These are phyloP conservation scores for Hemicentrotus pulcherrimus DNA, from an alignment of 35 echinoderm and acorn worm species.

Conservation along the genomic window DNA sequence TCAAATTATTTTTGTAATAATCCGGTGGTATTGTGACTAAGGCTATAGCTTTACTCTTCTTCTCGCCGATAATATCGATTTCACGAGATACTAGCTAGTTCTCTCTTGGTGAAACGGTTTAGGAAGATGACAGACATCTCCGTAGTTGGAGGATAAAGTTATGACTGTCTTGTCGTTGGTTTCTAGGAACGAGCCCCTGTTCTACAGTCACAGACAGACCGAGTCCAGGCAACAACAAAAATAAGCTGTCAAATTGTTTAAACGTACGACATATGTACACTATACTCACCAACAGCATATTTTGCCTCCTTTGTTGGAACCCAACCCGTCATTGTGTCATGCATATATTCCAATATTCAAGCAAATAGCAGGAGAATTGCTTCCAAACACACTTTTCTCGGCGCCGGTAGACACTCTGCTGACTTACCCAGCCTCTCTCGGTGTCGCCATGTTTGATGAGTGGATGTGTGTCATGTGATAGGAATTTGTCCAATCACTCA, in stretches of 20 bases:
- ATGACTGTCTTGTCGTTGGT: no score
- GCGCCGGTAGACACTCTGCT: neutral
- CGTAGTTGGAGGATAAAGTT: no score
- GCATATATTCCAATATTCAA: constrained; percentile 1
- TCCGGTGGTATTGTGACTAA: no score
- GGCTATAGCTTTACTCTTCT: no score
- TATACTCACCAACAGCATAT: constrained; percentile 55
- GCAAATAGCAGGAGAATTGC: neutral
- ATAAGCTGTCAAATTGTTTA: neutral
- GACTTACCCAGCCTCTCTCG: constrained; percentile 17
- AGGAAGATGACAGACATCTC: no score
- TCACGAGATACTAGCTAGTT: no score
- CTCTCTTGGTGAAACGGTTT: no score
- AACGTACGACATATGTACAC: neutral
- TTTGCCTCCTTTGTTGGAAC: constrained; percentile 57
- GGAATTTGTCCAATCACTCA: constrained; percentile 42
- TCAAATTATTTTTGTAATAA: no score
- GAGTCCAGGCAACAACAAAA: neutral
- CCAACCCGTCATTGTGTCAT: constrained; percentile 52
- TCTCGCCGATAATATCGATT: no score
- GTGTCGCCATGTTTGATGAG: constrained; percentile 23
- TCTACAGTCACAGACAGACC: no score
- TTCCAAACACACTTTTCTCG: neutral
- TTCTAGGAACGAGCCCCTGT: no score
- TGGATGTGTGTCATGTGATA: constrained; percentile 16